Percentiles rank a stretch among this genome's conserved stretches.
These are phyloP conservation scores for Xyrichtys novacula DNA, from an alignment of 2,797 vertebrate species.

Conservation along the genomic window DNA sequence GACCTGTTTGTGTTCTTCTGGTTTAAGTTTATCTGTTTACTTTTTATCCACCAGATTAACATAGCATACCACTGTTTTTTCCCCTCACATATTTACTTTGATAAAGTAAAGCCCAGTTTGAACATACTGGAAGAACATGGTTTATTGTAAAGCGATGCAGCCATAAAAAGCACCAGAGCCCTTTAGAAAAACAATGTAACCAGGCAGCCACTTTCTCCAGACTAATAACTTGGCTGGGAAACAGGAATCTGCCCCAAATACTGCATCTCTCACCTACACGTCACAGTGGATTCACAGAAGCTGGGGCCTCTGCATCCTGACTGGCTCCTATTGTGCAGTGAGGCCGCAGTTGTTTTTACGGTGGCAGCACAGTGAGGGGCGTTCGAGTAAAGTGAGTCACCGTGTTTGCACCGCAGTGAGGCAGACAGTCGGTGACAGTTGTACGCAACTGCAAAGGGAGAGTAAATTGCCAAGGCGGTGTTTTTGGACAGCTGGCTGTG, in stretches of 20 bases:
- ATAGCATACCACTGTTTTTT: constrained; percentile 4
- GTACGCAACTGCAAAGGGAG: constrained; percentile 54
- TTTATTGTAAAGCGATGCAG: constrained; percentile 2
- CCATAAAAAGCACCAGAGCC: background rate
- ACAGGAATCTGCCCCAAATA: constrained; percentile 29
- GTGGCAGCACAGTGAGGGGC: constrained; percentile 16
- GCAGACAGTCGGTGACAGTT: constrained; percentile 63
- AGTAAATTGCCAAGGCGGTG: constrained; percentile 48
- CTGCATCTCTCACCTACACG: constrained; percentile 64
- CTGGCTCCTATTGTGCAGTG: constrained; percentile 55
- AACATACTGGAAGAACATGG: background rate
- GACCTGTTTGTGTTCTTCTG: background rate
- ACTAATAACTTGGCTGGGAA: constrained; percentile 29
- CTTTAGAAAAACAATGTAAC: constrained; percentile 28
- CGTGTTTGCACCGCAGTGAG: constrained; percentile 4
- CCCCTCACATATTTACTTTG: background rate
- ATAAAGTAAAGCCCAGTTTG: background rate
- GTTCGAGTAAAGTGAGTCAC: constrained; percentile 51
- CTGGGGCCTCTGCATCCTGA: constrained; percentile 29
- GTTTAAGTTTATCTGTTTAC: background rate
- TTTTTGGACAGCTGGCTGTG: constrained; percentile 70
- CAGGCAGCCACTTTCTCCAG: constrained; percentile 15
- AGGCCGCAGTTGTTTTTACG: constrained; percentile 56
- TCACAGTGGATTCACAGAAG: constrained; percentile 37
- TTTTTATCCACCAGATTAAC: background rate